These are phyloP conservation scores for Ptychodera flava DNA, from an alignment of 35 echinoderm and acorn worm species.

Conservation along the genomic window DNA sequence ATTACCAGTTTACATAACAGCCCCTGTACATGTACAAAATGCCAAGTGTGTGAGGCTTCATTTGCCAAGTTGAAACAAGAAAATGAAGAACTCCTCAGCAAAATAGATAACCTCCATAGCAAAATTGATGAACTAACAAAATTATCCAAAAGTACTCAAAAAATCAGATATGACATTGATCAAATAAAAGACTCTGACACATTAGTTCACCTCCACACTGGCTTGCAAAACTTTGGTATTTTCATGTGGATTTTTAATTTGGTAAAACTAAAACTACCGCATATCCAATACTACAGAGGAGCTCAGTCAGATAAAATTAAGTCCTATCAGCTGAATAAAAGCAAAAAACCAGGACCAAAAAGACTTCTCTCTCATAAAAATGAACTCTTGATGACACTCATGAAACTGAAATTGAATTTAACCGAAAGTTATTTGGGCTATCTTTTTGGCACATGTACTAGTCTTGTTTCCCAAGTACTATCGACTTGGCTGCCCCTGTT, in stretches of 20 bases:
- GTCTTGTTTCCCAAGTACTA: slow-evolving; percentile 58
- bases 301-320: slow-evolving; percentile 17
- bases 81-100: too few species aligned
- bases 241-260: slow-evolving; percentile 43
- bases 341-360: slow-evolving; percentile 34
- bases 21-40: too few species aligned
- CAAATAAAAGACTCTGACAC: slow-evolving; percentile 20
- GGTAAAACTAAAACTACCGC: slow-evolving; percentile 13
- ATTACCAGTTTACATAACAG: too few species aligned
- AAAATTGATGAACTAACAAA: too few species aligned
- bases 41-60: too few species aligned
- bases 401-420: slow-evolving; percentile 70
- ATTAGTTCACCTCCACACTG: slow-evolving; percentile 44
- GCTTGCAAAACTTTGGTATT: slow-evolving; percentile 22
- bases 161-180: too few species aligned
- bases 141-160: too few species aligned
- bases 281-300: slow-evolving; percentile 47
- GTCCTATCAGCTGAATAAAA: slow-evolving; percentile 23
- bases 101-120: too few species aligned
- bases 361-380: slow-evolving; percentile 18
- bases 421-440: slow-evolving; percentile 46
- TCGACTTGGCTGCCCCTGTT: slow-evolving; percentile 74
- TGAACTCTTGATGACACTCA: slow-evolving; percentile 44
- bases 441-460: slow-evolving; percentile 51
- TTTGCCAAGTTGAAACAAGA: too few species aligned